Conservation (phyloP, 2,888 invertebrate species). For the Oeneis ivallda region DNA sequence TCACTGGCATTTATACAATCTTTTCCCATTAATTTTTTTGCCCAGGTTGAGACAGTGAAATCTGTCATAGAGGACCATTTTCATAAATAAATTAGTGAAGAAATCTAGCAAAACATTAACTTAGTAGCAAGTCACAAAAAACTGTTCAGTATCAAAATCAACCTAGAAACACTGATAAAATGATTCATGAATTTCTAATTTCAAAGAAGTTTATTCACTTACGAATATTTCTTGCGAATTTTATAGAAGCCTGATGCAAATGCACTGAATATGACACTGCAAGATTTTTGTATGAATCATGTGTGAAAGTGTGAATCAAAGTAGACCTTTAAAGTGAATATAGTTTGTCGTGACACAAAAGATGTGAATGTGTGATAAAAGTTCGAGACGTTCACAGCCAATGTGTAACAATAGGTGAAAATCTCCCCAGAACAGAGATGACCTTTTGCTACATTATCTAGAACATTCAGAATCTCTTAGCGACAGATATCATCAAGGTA, state of each 20-base stretch:
- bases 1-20: slow-evolving; percentile 7
- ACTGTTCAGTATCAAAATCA: background rate
- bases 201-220: background rate
- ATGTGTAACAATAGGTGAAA: slow-evolving; percentile 73
- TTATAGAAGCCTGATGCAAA: background rate
- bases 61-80: background rate
- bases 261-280: slow-evolving; percentile 14
- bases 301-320: slow-evolving; percentile 42
- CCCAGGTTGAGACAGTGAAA: background rate
- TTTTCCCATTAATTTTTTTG: background rate
- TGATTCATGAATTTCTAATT: background rate
- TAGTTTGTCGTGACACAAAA: slow-evolving; percentile 51
- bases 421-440: slow-evolving; percentile 50
- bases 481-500: slow-evolving; percentile 51
- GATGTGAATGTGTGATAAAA: slow-evolving; percentile 53
- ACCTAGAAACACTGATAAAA: background rate
- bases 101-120: background rate
- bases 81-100: background rate
- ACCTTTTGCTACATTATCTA: slow-evolving; percentile 50
- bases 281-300: slow-evolving; percentile 34
- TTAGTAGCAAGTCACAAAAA: background rate
- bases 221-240: background rate
- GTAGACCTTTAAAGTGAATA: slow-evolving; percentile 56
- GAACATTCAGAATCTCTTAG: slow-evolving; percentile 51
- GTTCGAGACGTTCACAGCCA: slow-evolving; percentile 54